Evolutionary conservation across 2,113 vertebrate species (phyloP).

Genomic region (Atrichornis clamosus): DNA sequence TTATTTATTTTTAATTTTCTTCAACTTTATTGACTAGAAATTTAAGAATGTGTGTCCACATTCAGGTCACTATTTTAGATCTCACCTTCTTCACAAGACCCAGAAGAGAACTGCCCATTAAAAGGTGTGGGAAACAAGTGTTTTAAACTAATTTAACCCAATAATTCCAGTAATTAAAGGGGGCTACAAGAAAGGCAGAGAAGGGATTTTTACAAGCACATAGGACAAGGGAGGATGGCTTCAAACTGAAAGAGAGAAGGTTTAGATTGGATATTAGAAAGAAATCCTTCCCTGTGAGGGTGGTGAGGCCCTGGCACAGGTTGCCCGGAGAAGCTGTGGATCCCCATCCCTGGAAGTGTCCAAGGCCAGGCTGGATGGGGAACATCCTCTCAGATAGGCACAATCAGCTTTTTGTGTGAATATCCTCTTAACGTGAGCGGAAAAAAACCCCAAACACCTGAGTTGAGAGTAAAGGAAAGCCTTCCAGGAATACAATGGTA

Average conservation of each 20-base stretch:
- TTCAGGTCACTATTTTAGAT: background rate
- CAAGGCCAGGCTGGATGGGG: accelerated
- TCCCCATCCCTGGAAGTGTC: background rate
- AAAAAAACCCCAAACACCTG: background rate
- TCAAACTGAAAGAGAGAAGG: background rate
- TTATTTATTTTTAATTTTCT: background rate
- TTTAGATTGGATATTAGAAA: background rate
- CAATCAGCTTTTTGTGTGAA: background rate
- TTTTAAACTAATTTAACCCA: background rate
- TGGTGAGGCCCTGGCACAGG: background rate
- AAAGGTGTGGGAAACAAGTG: background rate
- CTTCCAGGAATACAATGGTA: background rate
- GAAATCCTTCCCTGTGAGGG: background rate
- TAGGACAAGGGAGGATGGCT: background rate
- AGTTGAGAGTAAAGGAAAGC: background rate
- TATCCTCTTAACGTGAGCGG: background rate
- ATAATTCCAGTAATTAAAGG: background rate
- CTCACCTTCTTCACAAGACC: background rate
- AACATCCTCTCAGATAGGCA: background rate
- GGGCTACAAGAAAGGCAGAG: background rate
- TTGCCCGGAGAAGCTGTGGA: background rate
- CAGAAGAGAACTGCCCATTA: background rate
- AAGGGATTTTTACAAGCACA: background rate
- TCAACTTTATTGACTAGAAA: background rate
- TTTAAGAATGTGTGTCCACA: background rate